Percentiles rank a stretch among this genome's conserved stretches.
Conservation (phyloP, 2,888 invertebrate species). For the Xanthorhoe designata region DNA sequence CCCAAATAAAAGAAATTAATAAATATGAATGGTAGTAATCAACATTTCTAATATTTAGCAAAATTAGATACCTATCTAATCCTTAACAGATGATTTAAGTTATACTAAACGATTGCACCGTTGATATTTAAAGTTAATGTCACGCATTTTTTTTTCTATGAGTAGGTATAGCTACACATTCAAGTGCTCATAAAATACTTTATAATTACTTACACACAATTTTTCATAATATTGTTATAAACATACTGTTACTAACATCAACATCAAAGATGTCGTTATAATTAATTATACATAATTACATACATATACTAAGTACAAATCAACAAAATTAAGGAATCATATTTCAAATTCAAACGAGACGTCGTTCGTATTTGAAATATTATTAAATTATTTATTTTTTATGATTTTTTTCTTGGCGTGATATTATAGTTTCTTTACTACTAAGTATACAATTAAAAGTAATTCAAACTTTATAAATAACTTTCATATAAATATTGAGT, state of each 20-base stretch:
- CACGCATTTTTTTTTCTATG: background rate
- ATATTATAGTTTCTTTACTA: background rate
- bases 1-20: background rate
- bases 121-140: conserved; percentile 4
- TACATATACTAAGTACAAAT: background rate
- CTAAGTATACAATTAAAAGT: too few species aligned
- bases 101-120: conserved; percentile 4
- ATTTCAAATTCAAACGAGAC: background rate
- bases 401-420: background rate
- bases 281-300: background rate
- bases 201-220: background rate
- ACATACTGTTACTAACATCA: background rate
- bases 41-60: background rate
- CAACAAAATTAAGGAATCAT: background rate
- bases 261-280: background rate
- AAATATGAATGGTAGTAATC: background rate
- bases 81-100: conserved; percentile 5
- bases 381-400: too few species aligned
- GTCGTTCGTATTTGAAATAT: too few species aligned
- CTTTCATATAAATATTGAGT: background rate
- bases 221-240: background rate
- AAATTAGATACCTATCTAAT: conserved; percentile 17
- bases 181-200: background rate
- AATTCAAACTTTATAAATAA: background rate
- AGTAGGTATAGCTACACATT: conserved; percentile 4